These are phyloP conservation scores for Chloroceryle inda DNA, from an alignment of 2,797 vertebrate genomes.

Conservation along the genomic window DNA sequence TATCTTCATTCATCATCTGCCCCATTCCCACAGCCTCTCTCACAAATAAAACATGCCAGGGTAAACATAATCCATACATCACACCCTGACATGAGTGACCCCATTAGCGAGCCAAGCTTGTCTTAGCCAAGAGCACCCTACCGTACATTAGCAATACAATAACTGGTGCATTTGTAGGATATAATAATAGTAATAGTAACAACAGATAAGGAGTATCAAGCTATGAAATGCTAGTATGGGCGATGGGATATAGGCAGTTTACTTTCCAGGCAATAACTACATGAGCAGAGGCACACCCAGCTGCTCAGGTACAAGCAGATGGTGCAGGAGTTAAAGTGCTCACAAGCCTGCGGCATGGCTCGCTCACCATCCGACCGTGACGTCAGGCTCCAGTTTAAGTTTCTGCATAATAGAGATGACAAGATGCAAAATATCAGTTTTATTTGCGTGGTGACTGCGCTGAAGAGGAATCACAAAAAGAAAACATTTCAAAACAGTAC, in stretches of 20 bases:
- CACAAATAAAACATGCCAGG: conserved; percentile 85
- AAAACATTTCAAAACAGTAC: background rate
- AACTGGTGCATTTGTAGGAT: conserved; percentile 3
- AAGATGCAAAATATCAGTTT: conserved; percentile 47
- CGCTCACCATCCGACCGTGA: background rate
- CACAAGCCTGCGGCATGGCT: background rate
- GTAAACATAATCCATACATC: conserved; percentile 91
- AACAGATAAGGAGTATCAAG: background rate
- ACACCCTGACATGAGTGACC: conserved; percentile 76
- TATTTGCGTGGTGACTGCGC: background rate
- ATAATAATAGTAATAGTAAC: background rate
- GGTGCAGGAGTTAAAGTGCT: background rate
- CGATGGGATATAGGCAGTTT: background rate
- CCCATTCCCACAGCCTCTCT: conserved; percentile 80
- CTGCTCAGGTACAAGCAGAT: conserved; percentile 10
- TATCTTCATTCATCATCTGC: conserved; percentile 88
- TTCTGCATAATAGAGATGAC: conserved; percentile 17
- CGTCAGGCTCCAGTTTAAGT: background rate
- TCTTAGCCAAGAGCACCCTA: conserved; percentile 4
- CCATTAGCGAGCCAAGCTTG: conserved; percentile 68
- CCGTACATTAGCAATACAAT: conserved; percentile 46
- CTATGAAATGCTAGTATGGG: background rate
- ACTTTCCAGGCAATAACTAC: background rate
- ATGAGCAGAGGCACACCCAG: background rate
- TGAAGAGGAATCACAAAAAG: background rate